Conservation (phyloP, 2,888 invertebrate species). For the Ennomos quercinarius region DNA sequence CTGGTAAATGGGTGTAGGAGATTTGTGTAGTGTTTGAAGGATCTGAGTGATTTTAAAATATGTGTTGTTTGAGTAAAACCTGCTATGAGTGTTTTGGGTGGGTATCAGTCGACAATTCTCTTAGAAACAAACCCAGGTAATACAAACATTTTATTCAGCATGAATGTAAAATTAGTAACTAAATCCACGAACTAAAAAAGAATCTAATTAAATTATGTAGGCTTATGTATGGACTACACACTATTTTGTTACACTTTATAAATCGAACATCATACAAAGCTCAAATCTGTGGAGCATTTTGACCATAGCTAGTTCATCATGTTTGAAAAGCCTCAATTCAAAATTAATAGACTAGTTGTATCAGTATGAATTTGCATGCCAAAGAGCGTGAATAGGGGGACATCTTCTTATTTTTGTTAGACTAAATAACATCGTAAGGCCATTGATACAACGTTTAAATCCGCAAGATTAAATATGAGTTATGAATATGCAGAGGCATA, state of each 20-base stretch:
- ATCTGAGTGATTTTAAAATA: not conserved
- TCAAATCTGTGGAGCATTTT: no score
- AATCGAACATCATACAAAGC: constrained; percentile 16
- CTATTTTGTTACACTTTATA: constrained; percentile 39
- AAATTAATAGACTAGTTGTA: no score
- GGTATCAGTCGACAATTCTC: constrained; percentile 7
- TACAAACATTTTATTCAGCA: constrained; percentile 21
- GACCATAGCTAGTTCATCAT: no score
- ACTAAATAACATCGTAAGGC: no score
- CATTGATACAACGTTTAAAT: no score
- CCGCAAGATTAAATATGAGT: no score
- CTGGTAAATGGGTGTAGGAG: not conserved
- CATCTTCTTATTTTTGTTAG: no score
- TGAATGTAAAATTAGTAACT: constrained; percentile 30
- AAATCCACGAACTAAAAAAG: constrained; percentile 21
- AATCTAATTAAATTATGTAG: constrained; percentile 1
- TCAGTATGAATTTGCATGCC: no score
- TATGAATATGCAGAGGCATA: no score
- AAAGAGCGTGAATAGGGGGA: no score
- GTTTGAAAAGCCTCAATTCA: no score
- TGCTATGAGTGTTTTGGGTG: constrained; percentile 5
- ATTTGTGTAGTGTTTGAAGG: constrained; percentile 2
- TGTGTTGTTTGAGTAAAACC: constrained; percentile 14
- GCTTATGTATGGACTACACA: constrained; percentile 42
- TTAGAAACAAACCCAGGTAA: constrained; percentile 6